A percentile compares a stretch with the other conserved stretches of the same genome.
Conservation (phyloP, 2,888 invertebrate species). For the Lacanobia wlatinum region DNA sequence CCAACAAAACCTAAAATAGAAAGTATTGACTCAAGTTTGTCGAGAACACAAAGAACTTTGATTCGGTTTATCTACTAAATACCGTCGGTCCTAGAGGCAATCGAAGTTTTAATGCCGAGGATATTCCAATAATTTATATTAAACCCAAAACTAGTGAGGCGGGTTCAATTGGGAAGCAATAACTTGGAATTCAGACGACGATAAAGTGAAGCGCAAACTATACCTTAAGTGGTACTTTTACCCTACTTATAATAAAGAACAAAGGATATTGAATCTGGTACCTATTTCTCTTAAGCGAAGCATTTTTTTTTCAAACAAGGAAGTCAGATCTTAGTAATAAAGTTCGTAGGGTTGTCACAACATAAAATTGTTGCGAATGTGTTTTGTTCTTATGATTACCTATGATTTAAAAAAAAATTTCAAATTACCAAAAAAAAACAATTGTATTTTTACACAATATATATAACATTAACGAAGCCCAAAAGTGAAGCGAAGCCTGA, state of each 20-base stretch:
- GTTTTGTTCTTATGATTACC: neutral
- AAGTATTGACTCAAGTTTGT: conserved; percentile 21
- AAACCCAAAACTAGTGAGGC: conserved; percentile 50
- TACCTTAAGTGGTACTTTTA: conserved; percentile 33
- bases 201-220: conserved; percentile 52
- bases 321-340: too few species aligned
- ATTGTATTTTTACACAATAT: too few species aligned
- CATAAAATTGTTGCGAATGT: neutral
- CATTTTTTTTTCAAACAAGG: neutral
- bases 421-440: too few species aligned
- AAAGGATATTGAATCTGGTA: conserved; percentile 31
- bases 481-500: too few species aligned
- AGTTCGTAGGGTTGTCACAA: too few species aligned
- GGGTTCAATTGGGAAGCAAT: conserved; percentile 50
- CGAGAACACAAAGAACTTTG: conserved; percentile 39
- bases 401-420: neutral
- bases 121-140: conserved; percentile 60
- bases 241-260: conserved; percentile 32
- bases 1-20: conserved; percentile 14
- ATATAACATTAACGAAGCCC: too few species aligned
- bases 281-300: neutral
- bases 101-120: conserved; percentile 49
- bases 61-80: conserved; percentile 42
- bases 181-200: conserved; percentile 47
- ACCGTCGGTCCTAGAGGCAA: conserved; percentile 22